Evolutionary conservation across 2,888 invertebrate genomes (phyloP), one percentile per base, ranked within the genome.

Genomic region (Cephus runcator): DNA sequence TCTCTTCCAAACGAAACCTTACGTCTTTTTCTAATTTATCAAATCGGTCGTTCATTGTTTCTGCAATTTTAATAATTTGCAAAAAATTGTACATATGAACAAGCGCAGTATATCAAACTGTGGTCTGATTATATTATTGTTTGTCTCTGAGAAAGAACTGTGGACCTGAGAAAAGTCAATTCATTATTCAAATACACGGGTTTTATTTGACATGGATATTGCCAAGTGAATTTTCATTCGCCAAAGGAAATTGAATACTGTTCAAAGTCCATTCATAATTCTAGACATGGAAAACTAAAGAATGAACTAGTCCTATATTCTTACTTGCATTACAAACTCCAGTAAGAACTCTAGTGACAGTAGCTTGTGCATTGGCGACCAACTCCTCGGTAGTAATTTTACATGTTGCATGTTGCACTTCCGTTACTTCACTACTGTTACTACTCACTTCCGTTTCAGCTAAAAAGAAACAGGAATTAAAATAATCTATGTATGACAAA

Each of bases 321-420:
- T 83, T 76, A 90, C 90, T 86, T 35, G 91, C 86, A 79, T 89
- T 91, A 79, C 92, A 92, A 73, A 90, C 88, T 75, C 92, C 91
- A 9, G 90, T 91, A 1, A 92, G 86, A 15, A 92, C 90, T 75
- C 90, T 87, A 4, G 91, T 90, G 11, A 91, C 90, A 0, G 91
- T 92, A 9, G 92, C 90, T 79, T 89, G 89, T 34, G 92, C 92
- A 34, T 90, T 90, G 1, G 92, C 91, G 4, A 90, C 89, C 23
- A 92, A 83, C 80, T 92, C 88, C 75, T 92, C 90, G 4, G 90
- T 91, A 12, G 86, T 88, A 73, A 92, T 89, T 81, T 87, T 90
- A 79, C 92, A 92, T 15, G 85, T 89, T 3, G 92, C 88, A 69
- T 90, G 88, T 76, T 92, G 90, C 69, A 88, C 90, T 79, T 92